Evolutionary conservation across 2,797 vertebrate genomes (phyloP).

Genomic region (Lates japonicus): DNA sequence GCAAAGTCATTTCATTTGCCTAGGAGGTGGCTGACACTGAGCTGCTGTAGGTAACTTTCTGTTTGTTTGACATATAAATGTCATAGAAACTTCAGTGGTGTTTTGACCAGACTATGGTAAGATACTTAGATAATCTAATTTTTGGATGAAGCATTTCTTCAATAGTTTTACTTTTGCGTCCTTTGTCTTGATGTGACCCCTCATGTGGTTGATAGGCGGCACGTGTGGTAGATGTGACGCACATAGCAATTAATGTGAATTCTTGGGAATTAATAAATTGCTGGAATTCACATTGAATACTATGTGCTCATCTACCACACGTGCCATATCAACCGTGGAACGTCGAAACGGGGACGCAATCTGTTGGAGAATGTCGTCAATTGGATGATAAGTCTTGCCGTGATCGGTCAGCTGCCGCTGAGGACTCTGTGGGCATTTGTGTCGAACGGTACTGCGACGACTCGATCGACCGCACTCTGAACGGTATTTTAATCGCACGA

Average conservation of each 20-base stretch:
- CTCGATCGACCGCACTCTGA: no score
- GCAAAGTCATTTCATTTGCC: neutral
- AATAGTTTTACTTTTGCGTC: neutral
- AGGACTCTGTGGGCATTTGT: no score
- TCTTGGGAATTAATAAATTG: constrained; percentile 34
- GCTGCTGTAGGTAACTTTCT: neutral
- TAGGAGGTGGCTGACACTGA: no score
- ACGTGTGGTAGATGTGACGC: neutral
- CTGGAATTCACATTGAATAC: no score
- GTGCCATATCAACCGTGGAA: no score
- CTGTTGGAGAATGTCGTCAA: no score
- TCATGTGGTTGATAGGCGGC: neutral
- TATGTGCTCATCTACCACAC: no score
- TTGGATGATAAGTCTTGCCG: no score
- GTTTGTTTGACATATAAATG: neutral
- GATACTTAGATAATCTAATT: neutral
- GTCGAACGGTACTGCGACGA: no score
- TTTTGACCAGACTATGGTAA: neutral
- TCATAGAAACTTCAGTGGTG: neutral
- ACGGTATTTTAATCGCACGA: no score
- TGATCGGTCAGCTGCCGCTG: no score
- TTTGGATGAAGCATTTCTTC: neutral
- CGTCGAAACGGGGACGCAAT: no score
- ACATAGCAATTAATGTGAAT: constrained; percentile 37
- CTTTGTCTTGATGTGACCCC: neutral